phyloP scores from a whole-genome alignment of 2,888 invertebrate genomes.

The Neoitamus cyanurus region DNA sequence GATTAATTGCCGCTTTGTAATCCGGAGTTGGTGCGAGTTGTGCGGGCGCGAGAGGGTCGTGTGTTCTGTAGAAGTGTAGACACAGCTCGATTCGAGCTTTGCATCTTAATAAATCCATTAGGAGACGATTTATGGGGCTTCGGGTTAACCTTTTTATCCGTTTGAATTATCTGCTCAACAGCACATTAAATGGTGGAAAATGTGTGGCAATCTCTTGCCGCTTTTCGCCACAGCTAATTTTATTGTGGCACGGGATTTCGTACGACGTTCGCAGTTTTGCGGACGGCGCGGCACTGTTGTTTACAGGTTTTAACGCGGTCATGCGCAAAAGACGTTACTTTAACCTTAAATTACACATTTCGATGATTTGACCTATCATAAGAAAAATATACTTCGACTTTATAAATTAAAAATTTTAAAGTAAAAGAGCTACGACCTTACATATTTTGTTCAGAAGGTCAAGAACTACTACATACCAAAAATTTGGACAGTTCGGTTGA shows the following conservation, averaged over 20 bases:
- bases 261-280: background rate
- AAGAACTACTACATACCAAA: no score
- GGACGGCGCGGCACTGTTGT: no score
- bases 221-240: background rate
- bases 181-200: constrained; percentile 16
- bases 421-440: no score
- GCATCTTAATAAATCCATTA: constrained; percentile 44
- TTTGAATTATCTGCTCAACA: constrained; percentile 22
- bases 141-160: background rate
- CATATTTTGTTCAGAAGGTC: no score
- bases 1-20: background rate
- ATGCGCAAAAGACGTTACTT: background rate
- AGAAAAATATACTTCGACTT: no score
- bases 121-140: constrained; percentile 19
- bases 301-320: background rate
- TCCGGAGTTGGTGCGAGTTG: background rate
- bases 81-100: background rate
- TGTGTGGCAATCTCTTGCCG: constrained; percentile 18
- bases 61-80: background rate
- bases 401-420: no score
- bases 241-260: background rate
- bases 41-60: background rate
- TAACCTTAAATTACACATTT: background rate
- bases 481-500: no score
- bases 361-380: no score